Evolutionary conservation across 2,888 invertebrate genomes (phyloP).

Genomic region (Cephus spinipes): DNA sequence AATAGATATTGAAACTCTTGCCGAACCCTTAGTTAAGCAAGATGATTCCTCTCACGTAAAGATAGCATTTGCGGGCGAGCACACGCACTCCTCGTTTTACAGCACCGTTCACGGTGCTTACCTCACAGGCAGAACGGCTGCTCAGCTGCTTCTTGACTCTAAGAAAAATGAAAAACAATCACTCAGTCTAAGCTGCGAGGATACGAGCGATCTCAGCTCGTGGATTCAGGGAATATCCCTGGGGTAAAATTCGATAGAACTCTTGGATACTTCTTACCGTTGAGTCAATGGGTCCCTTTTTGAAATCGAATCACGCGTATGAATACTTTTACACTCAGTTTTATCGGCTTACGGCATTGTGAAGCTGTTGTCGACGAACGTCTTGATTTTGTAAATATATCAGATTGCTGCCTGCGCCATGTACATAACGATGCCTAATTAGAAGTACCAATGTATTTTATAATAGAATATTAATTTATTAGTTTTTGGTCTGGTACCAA

Average conservation of each 20-base stretch:
- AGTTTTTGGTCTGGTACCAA: not conserved
- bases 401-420: slow-evolving; percentile 32
- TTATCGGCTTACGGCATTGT: not conserved
- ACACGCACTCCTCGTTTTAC: slow-evolving; percentile 94
- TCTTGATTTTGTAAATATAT: slow-evolving; percentile 41
- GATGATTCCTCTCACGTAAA: slow-evolving; percentile 79
- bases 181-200: slow-evolving; percentile 79
- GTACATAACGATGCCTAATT: slow-evolving; percentile 39
- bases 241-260: slow-evolving; percentile 66
- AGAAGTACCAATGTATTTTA: slow-evolving; percentile 5
- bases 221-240: slow-evolving; percentile 91
- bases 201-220: slow-evolving; percentile 84
- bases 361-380: not conserved
- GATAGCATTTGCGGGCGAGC: slow-evolving; percentile 88
- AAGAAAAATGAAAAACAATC: slow-evolving; percentile 74
- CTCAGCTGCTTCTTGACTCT: slow-evolving; percentile 74
- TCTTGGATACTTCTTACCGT: not conserved
- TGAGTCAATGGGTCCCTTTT: not conserved
- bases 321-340: not conserved
- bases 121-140: slow-evolving; percentile 85
- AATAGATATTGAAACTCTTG: slow-evolving; percentile 87
- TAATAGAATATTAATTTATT: not conserved
- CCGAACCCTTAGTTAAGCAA: slow-evolving; percentile 83
- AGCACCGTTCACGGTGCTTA: slow-evolving; percentile 96
- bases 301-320: not conserved